Percentiles rank a stretch among this genome's conserved stretches.
Evolutionary conservation across 2,113 vertebrate genomes (phyloP).

Genomic region (Sylvilagus bachmani): DNA sequence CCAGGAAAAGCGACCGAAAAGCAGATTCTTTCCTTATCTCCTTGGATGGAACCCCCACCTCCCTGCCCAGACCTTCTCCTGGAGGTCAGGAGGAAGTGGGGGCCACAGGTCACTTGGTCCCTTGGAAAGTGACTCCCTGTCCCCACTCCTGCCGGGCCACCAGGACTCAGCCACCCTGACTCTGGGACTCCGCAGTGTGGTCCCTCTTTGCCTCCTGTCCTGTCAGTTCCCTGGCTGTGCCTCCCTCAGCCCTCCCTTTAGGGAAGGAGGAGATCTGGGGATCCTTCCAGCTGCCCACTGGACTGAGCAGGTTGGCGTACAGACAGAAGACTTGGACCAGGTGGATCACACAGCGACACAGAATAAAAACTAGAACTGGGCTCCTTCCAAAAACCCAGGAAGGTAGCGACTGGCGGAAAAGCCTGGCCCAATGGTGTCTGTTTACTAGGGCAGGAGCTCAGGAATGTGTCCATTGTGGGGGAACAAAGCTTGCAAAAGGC

Average conservation of each 20-base stretch:
- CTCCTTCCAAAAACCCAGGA: conserved; percentile 68
- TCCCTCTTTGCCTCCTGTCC: no score
- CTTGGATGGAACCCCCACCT: not conserved
- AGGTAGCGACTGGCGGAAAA: conserved; percentile 80
- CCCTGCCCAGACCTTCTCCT: not conserved
- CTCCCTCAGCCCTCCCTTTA: not conserved
- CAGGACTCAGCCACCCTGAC: no score
- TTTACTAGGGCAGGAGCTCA: conserved; percentile 79
- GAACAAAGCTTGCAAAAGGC: conserved; percentile 73
- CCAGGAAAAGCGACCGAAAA: not conserved
- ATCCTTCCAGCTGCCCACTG: not conserved
- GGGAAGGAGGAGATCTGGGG: no score
- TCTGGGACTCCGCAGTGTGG: no score
- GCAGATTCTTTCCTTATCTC: conserved; percentile 8
- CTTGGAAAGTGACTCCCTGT: not conserved
- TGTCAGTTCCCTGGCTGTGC: not conserved
- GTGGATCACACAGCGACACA: not conserved
- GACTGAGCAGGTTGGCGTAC: not conserved
- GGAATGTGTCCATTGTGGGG: conserved; percentile 80
- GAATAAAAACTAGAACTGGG: not conserved
- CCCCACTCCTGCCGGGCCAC: accelerated
- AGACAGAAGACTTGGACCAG: not conserved
- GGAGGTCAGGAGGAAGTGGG: not conserved
- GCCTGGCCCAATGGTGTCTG: conserved; percentile 69
- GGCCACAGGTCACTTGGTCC: accelerated